Evolutionary conservation across 2,888 invertebrate genomes (phyloP).

Genomic region (Dendrolimus pini): DNA sequence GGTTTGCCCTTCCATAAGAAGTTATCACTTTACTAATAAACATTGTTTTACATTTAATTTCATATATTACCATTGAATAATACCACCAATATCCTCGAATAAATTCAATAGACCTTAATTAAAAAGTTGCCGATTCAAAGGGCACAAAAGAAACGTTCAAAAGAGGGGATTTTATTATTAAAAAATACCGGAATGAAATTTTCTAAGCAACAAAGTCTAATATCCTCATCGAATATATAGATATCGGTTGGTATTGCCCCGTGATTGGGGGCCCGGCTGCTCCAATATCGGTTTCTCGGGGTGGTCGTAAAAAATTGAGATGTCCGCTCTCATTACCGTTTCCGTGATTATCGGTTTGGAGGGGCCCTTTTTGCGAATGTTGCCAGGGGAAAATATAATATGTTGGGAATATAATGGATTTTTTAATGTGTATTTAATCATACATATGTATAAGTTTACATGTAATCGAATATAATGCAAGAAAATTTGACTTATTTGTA

Average conservation of each 20-base stretch:
- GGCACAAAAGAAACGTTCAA: neutral
- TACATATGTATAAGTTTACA: no score
- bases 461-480: no score
- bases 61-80: no score
- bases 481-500: no score
- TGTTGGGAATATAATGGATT: no score
- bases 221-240: neutral
- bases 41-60: no score
- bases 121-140: neutral
- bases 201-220: neutral
- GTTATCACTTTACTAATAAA: no score
- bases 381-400: neutral
- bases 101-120: neutral
- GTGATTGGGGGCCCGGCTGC: neutral
- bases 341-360: conserved; percentile 29
- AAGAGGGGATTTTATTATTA: neutral
- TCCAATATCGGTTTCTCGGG: conserved; percentile 18
- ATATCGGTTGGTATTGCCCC: neutral
- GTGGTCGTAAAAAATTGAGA: conserved; percentile 27
- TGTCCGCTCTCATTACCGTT: conserved; percentile 29
- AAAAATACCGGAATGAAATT: neutral
- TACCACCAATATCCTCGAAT: neutral
- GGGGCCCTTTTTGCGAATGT: conserved; percentile 3
- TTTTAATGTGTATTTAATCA: no score
- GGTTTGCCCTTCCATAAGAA: no score